These are phyloP conservation scores for Lasioglossum lativentre DNA, from an alignment of 2,888 invertebrate species.

Conservation along the genomic window DNA sequence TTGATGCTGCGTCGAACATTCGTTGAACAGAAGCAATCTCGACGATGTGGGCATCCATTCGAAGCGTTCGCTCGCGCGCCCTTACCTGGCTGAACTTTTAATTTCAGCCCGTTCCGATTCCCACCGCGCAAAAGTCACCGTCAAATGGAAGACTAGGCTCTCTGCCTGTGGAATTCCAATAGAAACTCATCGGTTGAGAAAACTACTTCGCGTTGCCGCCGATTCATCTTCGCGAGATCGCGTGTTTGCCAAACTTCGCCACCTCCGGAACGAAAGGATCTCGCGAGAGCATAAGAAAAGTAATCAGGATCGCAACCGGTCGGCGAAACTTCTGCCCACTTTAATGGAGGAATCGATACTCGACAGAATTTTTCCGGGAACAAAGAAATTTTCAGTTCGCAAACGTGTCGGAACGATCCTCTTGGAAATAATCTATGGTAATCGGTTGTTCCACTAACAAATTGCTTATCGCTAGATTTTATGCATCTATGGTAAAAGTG, in stretches of 20 bases:
- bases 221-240: constrained; percentile 41
- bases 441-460: background rate
- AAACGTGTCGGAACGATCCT: background rate
- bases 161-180: constrained; percentile 17
- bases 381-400: background rate
- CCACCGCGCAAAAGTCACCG: background rate
- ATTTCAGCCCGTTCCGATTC: constrained; percentile 16
- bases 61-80: too few species aligned
- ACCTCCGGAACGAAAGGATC: constrained; percentile 54
- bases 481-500: background rate
- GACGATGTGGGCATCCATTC: background rate
- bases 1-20: background rate
- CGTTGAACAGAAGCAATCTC: background rate
- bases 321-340: constrained; percentile 28
- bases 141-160: constrained; percentile 11
- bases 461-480: background rate
- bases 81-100: constrained; percentile 7
- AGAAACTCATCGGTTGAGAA: constrained; percentile 2
- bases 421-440: background rate
- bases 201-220: constrained; percentile 38
- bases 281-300: constrained; percentile 45
- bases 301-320: constrained; percentile 43
- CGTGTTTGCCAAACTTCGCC: constrained; percentile 46
- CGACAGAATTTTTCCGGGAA: background rate
- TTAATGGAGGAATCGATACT: constrained; percentile 29